A percentile compares a stretch with the other conserved stretches of the same genome.
Conservation (phyloP, 2,113 vertebrate species). For the Equus przewalskii region DNA sequence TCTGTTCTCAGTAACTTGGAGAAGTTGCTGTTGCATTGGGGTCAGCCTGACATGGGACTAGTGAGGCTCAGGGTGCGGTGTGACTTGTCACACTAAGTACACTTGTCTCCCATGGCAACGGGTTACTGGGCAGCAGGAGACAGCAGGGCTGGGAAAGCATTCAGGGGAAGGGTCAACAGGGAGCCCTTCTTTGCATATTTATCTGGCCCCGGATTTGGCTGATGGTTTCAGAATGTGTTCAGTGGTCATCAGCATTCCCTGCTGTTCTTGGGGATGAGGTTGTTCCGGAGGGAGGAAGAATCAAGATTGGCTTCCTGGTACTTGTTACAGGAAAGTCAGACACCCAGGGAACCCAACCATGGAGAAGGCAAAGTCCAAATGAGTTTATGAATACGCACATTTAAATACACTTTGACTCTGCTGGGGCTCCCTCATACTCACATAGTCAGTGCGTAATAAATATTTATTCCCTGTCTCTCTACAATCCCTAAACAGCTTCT, state of each 20-base stretch:
- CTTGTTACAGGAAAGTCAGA: conserved; percentile 52
- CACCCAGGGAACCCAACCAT: background rate
- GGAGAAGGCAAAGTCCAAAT: conserved; percentile 13
- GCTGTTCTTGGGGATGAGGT: background rate
- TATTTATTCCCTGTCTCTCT: conserved; percentile 27
- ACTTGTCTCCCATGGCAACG: conserved; percentile 84
- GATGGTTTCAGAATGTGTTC: conserved; percentile 63
- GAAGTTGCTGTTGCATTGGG: conserved; percentile 38
- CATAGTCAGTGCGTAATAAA: conserved; percentile 8
- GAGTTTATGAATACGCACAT: background rate
- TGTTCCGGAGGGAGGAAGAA: background rate
- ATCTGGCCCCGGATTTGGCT: conserved; percentile 66
- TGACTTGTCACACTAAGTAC: conserved; percentile 79
- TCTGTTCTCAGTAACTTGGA: conserved; percentile 42
- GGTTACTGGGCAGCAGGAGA: conserved; percentile 79
- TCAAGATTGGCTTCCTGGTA: conserved; percentile 42
- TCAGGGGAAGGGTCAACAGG: conserved; percentile 64
- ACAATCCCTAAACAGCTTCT: background rate
- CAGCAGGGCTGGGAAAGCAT: conserved; percentile 73
- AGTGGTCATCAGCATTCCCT: conserved; percentile 67
- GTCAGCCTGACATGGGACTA: conserved; percentile 66
- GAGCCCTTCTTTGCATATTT: conserved; percentile 76
- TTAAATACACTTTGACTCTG: background rate
- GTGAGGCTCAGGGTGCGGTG: conserved; percentile 65
- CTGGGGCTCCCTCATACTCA: background rate